Conservation (phyloP, 2,888 invertebrate species). For the Amiota communis region DNA sequence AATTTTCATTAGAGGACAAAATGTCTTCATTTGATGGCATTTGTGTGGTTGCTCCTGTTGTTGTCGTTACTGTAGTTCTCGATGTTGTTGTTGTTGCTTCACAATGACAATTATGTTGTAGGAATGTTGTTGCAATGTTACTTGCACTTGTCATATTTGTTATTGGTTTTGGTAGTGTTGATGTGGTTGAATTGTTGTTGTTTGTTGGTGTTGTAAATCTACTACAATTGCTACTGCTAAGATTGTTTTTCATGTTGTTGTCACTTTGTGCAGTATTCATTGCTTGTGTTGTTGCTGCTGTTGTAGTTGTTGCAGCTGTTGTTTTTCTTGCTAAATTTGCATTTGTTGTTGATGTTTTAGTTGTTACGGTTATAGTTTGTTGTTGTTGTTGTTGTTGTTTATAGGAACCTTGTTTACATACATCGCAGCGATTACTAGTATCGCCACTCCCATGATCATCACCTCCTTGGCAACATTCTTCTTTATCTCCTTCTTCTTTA, state of each 20-base stretch:
- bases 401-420: constrained; percentile 6
- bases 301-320: constrained; percentile 20
- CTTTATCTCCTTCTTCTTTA: too few species aligned
- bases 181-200: constrained; percentile 4
- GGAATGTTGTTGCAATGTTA: constrained; percentile 45
- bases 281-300: constrained; percentile 29
- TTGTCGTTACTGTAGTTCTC: constrained; percentile 22
- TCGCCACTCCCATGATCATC: too few species aligned
- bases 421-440: too few species aligned
- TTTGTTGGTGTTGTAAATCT: neutral
- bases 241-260: neutral
- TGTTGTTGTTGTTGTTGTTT: constrained; percentile 29
- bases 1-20: too few species aligned
- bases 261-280: neutral
- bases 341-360: constrained; percentile 33
- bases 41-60: constrained; percentile 27
- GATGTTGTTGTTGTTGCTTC: neutral
- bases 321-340: constrained; percentile 37
- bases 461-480: too few species aligned
- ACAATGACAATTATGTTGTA: constrained; percentile 20
- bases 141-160: neutral
- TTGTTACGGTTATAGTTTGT: neutral
- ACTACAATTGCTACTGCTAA: neutral
- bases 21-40: too few species aligned
- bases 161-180: neutral